These are phyloP conservation scores for Trimorus sp. DNA, from an alignment of 2,888 invertebrate species.

Conservation along the genomic window DNA sequence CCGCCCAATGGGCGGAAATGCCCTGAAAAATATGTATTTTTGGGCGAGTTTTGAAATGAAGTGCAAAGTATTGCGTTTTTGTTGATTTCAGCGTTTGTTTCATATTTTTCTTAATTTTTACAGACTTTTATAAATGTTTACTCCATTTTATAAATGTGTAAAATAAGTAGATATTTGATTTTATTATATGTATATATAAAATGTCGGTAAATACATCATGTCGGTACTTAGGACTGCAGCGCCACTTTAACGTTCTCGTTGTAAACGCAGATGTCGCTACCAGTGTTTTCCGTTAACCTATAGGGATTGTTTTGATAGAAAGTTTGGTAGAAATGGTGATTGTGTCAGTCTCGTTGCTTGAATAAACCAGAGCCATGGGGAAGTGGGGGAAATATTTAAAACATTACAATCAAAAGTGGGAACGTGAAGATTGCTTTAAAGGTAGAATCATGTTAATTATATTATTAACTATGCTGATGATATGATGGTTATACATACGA, in stretches of 20 bases:
- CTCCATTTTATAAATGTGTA: not conserved
- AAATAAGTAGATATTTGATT: not conserved
- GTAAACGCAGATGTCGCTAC: not conserved
- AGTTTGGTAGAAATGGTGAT: not conserved
- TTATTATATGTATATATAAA: not conserved
- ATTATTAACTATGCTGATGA: not conserved
- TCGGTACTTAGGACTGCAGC: not conserved
- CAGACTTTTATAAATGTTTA: not conserved
- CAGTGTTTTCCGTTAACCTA: not conserved
- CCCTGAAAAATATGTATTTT: too few species aligned
- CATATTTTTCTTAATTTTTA: not conserved
- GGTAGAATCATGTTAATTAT: not conserved
- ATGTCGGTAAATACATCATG: not conserved
- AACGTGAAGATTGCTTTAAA: constrained; percentile 6
- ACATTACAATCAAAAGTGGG: constrained; percentile 4
- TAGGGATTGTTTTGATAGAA: constrained; percentile 4
- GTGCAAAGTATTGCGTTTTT: not conserved
- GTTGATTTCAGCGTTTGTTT: not conserved
- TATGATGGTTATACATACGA: not conserved
- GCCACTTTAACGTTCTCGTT: not conserved
- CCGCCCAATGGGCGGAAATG: constrained; percentile 13
- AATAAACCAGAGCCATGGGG: not conserved
- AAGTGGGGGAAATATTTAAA: constrained; percentile 16
- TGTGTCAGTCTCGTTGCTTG: not conserved
- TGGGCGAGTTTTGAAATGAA: not conserved